Percentiles rank a stretch among this genome's conserved stretches.
Evolutionary conservation across 1,140 invertebrate genomes (phyloP).

Genomic region (Elysia chlorotica): DNA sequence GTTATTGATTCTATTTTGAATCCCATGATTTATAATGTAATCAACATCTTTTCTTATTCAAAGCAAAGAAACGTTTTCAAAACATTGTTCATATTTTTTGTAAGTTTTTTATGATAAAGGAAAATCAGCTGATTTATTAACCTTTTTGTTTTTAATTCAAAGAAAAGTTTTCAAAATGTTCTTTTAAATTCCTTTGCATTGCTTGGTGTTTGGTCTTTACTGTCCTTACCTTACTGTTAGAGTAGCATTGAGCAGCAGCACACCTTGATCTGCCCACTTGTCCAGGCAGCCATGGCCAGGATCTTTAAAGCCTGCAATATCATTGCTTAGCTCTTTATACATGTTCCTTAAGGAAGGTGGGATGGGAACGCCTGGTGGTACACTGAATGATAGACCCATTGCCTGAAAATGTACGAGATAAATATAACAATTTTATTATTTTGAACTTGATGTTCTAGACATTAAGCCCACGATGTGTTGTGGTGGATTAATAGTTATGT

Average conservation of each 20-base stretch:
- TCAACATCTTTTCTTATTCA: no score
- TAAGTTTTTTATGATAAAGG: no score
- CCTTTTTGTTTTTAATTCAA: no score
- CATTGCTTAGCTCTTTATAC: conserved; percentile 69
- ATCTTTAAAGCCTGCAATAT: conserved; percentile 65
- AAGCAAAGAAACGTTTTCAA: no score
- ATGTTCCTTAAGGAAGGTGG: conserved; percentile 73
- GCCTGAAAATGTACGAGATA: conserved; percentile 47
- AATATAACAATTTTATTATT: neutral
- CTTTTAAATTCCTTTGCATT: no score
- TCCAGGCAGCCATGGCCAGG: conserved; percentile 68
- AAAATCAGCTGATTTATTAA: no score
- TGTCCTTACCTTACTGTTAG: conserved; percentile 68
- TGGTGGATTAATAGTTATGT: no score
- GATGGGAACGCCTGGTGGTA: conserved; percentile 64
- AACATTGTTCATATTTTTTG: no score
- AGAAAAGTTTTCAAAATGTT: no score
- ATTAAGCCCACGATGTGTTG: neutral
- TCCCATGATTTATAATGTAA: no score
- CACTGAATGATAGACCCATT: conserved; percentile 71
- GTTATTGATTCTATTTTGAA: no score
- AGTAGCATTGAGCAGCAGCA: conserved; percentile 71
- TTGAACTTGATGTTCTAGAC: neutral
- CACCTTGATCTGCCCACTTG: conserved; percentile 71
- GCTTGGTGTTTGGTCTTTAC: no score